Conservation (phyloP, 2,888 invertebrate species). For the Pocota personata region DNA sequence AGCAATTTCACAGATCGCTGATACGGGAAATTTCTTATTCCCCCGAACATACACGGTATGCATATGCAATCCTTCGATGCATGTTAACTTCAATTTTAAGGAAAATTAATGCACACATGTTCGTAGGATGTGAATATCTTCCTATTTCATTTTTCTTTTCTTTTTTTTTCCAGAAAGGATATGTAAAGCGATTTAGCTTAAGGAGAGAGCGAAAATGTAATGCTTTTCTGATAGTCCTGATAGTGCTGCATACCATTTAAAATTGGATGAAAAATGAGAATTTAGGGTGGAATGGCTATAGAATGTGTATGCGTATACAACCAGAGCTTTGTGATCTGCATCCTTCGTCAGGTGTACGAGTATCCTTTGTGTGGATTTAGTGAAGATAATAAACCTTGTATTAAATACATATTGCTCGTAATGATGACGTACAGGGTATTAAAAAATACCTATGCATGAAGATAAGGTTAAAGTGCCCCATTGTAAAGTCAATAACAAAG, state of each 20-base stretch:
- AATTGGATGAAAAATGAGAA: slow-evolving; percentile 62
- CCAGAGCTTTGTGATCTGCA: no score
- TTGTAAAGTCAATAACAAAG: no score
- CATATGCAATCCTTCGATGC: slow-evolving; percentile 73
- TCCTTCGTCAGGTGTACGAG: background rate
- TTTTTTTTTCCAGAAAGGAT: slow-evolving; percentile 25
- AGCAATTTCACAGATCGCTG: slow-evolving; percentile 74
- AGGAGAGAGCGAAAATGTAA: slow-evolving; percentile 52
- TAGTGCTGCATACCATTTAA: slow-evolving; percentile 39
- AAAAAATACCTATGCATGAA: no score
- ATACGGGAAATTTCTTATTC: slow-evolving; percentile 71
- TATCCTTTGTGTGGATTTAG: background rate
- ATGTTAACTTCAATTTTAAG: slow-evolving; percentile 71
- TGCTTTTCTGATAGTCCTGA: slow-evolving; percentile 53
- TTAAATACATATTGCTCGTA: no score
- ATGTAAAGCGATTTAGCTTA: slow-evolving; percentile 64
- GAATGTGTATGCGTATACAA: background rate
- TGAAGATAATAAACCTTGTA: no score
- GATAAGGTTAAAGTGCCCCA: no score
- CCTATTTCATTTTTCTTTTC: slow-evolving; percentile 1
- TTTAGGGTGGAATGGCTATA: background rate
- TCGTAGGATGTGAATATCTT: slow-evolving; percentile 29
- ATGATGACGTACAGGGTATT: no score
- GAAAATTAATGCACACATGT: slow-evolving; percentile 72
- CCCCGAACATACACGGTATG: slow-evolving; percentile 25